A percentile compares a stretch with the other conserved stretches of the same genome.
These are phyloP conservation scores for Poecilia gillii DNA, from an alignment of 2,797 vertebrate species.

Conservation along the genomic window DNA sequence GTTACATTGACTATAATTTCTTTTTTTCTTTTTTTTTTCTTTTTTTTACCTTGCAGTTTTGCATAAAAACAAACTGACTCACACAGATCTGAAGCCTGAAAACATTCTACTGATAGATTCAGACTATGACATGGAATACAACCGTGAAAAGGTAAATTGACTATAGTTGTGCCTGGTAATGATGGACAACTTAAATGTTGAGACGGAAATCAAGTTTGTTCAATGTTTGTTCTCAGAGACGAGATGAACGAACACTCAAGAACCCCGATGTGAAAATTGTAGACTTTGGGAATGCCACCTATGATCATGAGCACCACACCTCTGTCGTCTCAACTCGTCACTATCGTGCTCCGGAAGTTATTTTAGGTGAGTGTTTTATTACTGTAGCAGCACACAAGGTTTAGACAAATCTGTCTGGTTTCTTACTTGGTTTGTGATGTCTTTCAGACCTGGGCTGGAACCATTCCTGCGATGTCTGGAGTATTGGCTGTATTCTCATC, in stretches of 20 bases:
- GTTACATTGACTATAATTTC: background rate
- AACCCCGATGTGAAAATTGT: constrained; percentile 95
- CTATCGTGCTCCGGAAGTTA: constrained; percentile 97
- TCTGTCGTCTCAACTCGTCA: constrained; percentile 97
- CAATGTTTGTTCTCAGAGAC: constrained; percentile 79
- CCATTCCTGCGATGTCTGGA: constrained; percentile 91
- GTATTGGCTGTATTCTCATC: constrained; percentile 89
- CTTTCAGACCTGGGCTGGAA: constrained; percentile 88
- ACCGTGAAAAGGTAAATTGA: constrained; percentile 84
- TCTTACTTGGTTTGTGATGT: background rate
- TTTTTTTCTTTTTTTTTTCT: constrained; percentile 8
- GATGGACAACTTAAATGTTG: background rate
- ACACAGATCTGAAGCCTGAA: constrained; percentile 98
- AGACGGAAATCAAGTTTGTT: background rate
- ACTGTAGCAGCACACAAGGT: background rate
- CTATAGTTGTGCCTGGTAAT: background rate
- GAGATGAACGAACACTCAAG: constrained; percentile 90
- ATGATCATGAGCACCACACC: constrained; percentile 95
- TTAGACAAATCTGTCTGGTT: accelerated
- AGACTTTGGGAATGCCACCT: constrained; percentile 97
- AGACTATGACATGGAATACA: constrained; percentile 91
- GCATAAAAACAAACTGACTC: constrained; percentile 95
- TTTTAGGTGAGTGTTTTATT: constrained; percentile 85
- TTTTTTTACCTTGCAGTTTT: constrained; percentile 81
- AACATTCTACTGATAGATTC: constrained; percentile 97